These are phyloP conservation scores for Petrocephalus zakoni DNA, from an alignment of 2,113 vertebrate genomes.

Conservation along the genomic window DNA sequence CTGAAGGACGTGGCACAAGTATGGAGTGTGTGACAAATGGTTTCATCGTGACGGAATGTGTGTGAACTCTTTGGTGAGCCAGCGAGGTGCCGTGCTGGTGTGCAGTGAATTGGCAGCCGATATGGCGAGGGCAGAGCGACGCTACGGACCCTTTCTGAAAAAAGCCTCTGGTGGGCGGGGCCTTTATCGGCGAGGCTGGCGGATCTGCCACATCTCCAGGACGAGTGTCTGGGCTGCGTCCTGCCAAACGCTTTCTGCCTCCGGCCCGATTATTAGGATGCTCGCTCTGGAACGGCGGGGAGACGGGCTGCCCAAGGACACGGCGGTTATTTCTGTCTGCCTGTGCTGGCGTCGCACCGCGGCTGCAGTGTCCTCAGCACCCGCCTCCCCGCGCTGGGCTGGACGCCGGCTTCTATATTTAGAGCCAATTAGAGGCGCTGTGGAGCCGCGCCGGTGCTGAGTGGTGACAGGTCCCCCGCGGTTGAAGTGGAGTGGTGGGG, in stretches of 20 bases:
- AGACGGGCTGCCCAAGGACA: slow-evolving; percentile 19
- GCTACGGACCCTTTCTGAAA: too few species aligned
- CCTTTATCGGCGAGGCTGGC: neutral
- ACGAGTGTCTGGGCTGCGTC: neutral
- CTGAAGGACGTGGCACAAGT: neutral
- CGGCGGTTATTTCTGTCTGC: slow-evolving; percentile 37
- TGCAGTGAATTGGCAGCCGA: neutral
- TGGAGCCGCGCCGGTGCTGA: slow-evolving; percentile 34
- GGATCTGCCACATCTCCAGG: neutral
- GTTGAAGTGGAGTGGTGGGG: slow-evolving; percentile 28
- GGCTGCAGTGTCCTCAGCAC: neutral
- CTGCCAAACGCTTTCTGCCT: neutral
- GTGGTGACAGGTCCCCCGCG: slow-evolving; percentile 39
- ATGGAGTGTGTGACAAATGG: neutral
- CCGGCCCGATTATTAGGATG: neutral
- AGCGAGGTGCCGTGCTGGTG: neutral
- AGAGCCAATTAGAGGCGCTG: slow-evolving; percentile 50
- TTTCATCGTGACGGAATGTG: neutral
- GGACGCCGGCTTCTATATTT: slow-evolving; percentile 46
- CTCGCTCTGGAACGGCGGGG: neutral
- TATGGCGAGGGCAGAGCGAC: too few species aligned
- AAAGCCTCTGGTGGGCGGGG: neutral
- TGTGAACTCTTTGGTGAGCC: neutral
- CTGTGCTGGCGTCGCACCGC: slow-evolving; percentile 37
- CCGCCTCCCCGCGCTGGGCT: slow-evolving; percentile 27